These are phyloP conservation scores for Melipona beecheii DNA, from an alignment of 2,888 invertebrate species.

Conservation along the genomic window DNA sequence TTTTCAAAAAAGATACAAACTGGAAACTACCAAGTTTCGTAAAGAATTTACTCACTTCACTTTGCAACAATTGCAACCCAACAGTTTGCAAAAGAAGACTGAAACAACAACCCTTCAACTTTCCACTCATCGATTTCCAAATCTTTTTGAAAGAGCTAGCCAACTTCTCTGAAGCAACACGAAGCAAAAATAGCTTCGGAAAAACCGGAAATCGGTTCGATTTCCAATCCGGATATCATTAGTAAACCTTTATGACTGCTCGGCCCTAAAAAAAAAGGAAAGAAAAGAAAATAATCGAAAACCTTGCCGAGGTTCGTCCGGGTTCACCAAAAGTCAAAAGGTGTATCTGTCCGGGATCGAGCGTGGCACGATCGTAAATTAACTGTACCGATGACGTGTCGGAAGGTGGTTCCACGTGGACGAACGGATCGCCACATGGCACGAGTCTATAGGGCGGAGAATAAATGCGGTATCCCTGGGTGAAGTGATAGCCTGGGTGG, in stretches of 20 bases:
- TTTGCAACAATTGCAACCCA: too few relatives aligned
- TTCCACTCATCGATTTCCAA: too few relatives aligned
- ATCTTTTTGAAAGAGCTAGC: too few relatives aligned
- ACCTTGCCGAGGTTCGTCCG: not conserved
- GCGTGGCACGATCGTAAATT: slow-evolving; percentile 70
- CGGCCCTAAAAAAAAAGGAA: too few relatives aligned
- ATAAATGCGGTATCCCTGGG: slow-evolving; percentile 64
- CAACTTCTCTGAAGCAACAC: too few relatives aligned
- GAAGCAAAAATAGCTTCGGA: too few relatives aligned
- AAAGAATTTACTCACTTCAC: not conserved
- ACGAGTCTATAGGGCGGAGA: slow-evolving; percentile 72
- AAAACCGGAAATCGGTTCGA: too few relatives aligned
- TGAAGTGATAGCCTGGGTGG: slow-evolving; percentile 63
- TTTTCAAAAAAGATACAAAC: not conserved
- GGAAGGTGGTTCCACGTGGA: slow-evolving; percentile 61
- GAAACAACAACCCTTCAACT: too few relatives aligned
- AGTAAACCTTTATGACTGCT: too few relatives aligned
- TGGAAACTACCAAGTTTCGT: not conserved
- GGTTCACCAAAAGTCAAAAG: slow-evolving; percentile 25
- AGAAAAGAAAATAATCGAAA: not conserved
- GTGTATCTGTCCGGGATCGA: slow-evolving; percentile 25
- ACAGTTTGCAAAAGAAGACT: too few relatives aligned
- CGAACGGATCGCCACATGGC: slow-evolving; percentile 77
- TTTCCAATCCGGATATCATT: too few relatives aligned
- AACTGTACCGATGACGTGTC: slow-evolving; percentile 72